These are phyloP conservation scores for Mus pahari DNA, from an alignment of 2,113 vertebrate genomes.

Conservation along the genomic window DNA sequence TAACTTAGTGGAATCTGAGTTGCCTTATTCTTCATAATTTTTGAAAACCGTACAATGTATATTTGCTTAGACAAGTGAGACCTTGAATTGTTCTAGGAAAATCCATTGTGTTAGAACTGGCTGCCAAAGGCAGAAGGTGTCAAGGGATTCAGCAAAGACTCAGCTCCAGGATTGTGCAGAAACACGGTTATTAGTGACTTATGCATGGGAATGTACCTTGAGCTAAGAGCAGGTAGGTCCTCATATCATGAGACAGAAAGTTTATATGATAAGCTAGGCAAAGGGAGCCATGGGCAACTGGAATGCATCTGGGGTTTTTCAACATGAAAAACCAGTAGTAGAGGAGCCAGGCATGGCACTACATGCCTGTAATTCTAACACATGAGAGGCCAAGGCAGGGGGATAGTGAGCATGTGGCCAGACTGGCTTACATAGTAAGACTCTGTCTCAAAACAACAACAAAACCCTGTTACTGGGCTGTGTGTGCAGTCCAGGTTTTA, in stretches of 20 bases:
- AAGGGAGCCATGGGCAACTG: background rate
- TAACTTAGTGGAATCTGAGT: background rate
- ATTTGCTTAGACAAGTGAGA: conserved; percentile 1
- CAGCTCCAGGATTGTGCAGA: background rate
- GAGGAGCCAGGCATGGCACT: background rate
- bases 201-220: background rate
- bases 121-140: background rate
- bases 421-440: background rate
- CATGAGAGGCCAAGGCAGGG: background rate
- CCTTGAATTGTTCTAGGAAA: background rate
- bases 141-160: background rate
- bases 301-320: background rate
- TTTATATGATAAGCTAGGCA: background rate
- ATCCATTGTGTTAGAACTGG: background rate
- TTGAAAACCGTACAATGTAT: background rate
- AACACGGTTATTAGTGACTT: background rate
- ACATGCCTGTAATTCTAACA: background rate
- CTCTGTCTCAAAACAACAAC: background rate
- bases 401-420: background rate
- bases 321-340: background rate
- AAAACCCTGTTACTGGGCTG: background rate
- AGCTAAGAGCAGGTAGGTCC: background rate
- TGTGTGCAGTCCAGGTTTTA: background rate
- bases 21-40: background rate
- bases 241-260: background rate